Evolutionary conservation across 2,797 vertebrate species (phyloP), one percentile per base, ranked within the genome.

Genomic region (Carduelis carduelis): DNA sequence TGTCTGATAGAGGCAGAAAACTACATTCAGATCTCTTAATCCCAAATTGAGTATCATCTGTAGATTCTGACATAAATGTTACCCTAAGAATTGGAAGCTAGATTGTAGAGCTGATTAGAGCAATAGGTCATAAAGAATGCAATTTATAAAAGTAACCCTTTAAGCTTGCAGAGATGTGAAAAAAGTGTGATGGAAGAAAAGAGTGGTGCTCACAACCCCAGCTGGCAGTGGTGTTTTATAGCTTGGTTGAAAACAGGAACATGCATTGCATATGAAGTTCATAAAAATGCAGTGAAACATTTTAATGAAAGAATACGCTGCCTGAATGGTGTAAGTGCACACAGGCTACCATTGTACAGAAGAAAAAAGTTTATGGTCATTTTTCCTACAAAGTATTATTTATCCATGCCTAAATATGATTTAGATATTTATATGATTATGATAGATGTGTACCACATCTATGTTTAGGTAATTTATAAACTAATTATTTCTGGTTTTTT

Each of bases 201-300:
- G 64, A 81, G 50, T 34, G 26, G 10, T 63, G 34, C 32, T 74
- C 47, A 50, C 15, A 76, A 69, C n/a, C 21, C 24, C 50, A 76
- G n/a, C 12, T 70, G 28, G 37, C 39, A n/a, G 11, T 37, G 49
- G 8, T 30, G 21, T 80, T 55, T 64, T 39, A 46, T 15, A 80
- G 35, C 27, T 74, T 46, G 27, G 28, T 4, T 66, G 41, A 74
- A 63, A 85, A 74, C 56, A 66, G 12, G 12, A 84, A 69, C 49
- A 32, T 1, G 2, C 21, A 12, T 49, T 71, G 57, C 49, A 75
- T 14, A 17, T 0, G 0, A 61, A 75, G 11, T 41, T 83, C 10
- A 68, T 41, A 66, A 74, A n/a, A 93, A 93, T 56, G 16, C 35
- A 80, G 19, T 26, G 43, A 83, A 90, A 83, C 5, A 44, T 65